A percentile compares a stretch with the other conserved stretches of the same genome.
These are phyloP conservation scores for Maconellicoccus hirsutus DNA, from an alignment of 1,140 invertebrate genomes.

Conservation along the genomic window DNA sequence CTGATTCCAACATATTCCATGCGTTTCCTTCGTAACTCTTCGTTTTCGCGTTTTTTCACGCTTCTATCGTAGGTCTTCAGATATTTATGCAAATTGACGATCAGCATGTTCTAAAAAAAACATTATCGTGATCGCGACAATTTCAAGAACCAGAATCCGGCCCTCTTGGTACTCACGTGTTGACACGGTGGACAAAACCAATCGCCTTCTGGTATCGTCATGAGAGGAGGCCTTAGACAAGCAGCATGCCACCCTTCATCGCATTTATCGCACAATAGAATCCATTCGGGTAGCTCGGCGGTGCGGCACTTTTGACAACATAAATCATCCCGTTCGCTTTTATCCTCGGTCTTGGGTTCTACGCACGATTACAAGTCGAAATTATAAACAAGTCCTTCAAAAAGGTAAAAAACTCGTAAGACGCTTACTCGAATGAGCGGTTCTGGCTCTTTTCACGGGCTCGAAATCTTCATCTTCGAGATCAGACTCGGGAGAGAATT, in stretches of 20 bases:
- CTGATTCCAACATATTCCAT: constrained; percentile 65
- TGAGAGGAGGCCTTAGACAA: constrained; percentile 77
- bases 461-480: constrained; percentile 47
- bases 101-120: constrained; percentile 44
- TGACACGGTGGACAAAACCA: constrained; percentile 96
- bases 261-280: constrained; percentile 86
- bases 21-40: constrained; percentile 55
- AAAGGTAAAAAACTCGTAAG: neutral
- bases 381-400: neutral
- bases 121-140: no score
- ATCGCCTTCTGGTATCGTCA: constrained; percentile 89
- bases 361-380: neutral
- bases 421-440: constrained; percentile 35
- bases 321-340: constrained; percentile 45
- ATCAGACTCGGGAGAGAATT: constrained; percentile 73
- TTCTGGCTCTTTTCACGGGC: constrained; percentile 53
- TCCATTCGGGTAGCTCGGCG: constrained; percentile 89
- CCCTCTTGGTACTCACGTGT: constrained; percentile 53
- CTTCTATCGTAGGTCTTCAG: constrained; percentile 38
- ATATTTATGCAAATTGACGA: constrained; percentile 46
- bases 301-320: constrained; percentile 77
- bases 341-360: constrained; percentile 34
- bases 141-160: no score
- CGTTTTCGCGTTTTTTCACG: constrained; percentile 45
- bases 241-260: constrained; percentile 90